These are phyloP conservation scores for Empis stercorea DNA, from an alignment of 2,888 invertebrate species.

Conservation along the genomic window DNA sequence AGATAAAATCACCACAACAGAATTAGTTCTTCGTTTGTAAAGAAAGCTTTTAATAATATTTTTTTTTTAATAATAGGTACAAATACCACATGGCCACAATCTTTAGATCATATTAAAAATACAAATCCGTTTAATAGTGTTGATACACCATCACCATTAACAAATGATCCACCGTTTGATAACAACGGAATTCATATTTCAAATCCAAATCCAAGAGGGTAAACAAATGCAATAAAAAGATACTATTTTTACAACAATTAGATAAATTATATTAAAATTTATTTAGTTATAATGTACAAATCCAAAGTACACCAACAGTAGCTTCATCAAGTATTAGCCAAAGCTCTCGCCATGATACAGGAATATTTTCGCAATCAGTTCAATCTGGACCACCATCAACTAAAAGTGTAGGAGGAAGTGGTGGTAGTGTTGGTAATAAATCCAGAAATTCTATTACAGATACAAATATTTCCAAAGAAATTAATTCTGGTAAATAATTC, in stretches of 20 bases:
- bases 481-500: conserved; percentile 41
- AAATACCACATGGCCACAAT: conserved; percentile 32
- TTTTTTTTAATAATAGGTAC: conserved; percentile 22
- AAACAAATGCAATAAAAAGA: conserved; percentile 8
- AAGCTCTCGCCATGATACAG: conserved; percentile 28
- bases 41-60: background rate
- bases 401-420: background rate
- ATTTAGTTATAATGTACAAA: conserved; percentile 33
- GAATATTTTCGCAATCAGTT: conserved; percentile 23
- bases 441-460: conserved; percentile 23
- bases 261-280: background rate
- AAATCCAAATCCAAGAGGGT: conserved; percentile 37
- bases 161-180: conserved; percentile 30
- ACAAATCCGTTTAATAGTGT: conserved; percentile 32
- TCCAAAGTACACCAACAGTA: conserved; percentile 28
- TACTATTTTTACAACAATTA: conserved; percentile 1
- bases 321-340: conserved; percentile 28
- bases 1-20: background rate
- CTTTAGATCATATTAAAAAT: conserved; percentile 30
- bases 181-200: conserved; percentile 21
- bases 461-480: conserved; percentile 36
- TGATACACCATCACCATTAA: conserved; percentile 34
- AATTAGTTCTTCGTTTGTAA: too few species aligned
- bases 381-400: conserved; percentile 25
- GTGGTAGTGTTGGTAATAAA: conserved; percentile 1